Percentiles rank a stretch among this genome's conserved stretches.
These are phyloP conservation scores for Ylistrum balloti DNA, from an alignment of 1,140 invertebrate species.

Conservation along the genomic window DNA sequence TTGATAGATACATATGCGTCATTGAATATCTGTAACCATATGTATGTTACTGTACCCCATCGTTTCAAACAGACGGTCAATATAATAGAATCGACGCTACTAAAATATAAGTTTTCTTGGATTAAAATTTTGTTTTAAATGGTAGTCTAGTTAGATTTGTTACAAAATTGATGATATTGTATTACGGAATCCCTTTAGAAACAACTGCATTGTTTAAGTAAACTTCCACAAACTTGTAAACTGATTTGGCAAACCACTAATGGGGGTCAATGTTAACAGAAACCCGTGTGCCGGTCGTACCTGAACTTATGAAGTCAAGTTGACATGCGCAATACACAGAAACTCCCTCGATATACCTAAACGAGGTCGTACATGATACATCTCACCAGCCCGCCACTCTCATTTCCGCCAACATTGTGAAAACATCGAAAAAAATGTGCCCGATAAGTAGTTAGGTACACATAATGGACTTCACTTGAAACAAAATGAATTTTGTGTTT, in stretches of 20 bases:
- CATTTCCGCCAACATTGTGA: background rate
- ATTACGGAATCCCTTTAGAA: background rate
- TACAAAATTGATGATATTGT: background rate
- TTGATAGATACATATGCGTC: too few species aligned
- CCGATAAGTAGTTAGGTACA: background rate
- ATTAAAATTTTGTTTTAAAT: too few species aligned
- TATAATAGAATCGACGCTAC: too few species aligned
- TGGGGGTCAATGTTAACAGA: background rate
- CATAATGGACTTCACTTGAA: background rate
- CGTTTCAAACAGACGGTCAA: too few species aligned
- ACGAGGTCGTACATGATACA: background rate
- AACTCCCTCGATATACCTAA: background rate
- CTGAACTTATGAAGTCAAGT: background rate
- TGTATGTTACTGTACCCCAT: too few species aligned
- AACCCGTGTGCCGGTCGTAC: background rate
- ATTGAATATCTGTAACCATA: too few species aligned
- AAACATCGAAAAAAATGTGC: background rate
- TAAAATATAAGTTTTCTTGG: too few species aligned
- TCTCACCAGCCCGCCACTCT: background rate
- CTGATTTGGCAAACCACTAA: background rate
- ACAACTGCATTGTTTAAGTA: background rate
- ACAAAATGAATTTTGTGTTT: conserved; percentile 20
- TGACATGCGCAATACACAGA: background rate
- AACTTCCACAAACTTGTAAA: conserved; percentile 28
- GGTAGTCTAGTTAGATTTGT: too few species aligned